These are phyloP conservation scores for Myotis yumanensis DNA, from an alignment of 2,113 vertebrate genomes.

Conservation along the genomic window DNA sequence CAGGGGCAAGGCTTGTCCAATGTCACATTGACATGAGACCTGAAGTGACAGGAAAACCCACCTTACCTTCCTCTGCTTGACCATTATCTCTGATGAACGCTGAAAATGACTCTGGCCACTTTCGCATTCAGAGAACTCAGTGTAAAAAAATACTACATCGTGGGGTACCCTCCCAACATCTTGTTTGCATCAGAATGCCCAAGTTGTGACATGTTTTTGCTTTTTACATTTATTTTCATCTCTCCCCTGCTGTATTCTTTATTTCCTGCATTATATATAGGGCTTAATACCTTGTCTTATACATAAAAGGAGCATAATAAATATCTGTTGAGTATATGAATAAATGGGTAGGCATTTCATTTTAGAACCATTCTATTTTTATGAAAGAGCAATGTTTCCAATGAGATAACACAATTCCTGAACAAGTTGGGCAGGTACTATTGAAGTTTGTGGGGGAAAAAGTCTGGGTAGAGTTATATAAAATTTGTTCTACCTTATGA, in stretches of 20 bases:
- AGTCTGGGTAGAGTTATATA: background rate
- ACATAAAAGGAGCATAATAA: background rate
- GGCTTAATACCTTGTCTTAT: background rate
- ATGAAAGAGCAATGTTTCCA: background rate
- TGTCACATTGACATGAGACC: background rate
- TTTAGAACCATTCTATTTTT: slow-evolving; percentile 20
- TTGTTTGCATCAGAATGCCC: background rate
- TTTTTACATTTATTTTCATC: background rate
- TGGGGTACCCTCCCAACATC: background rate
- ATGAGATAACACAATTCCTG: background rate
- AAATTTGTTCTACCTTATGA: background rate
- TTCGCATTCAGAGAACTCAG: background rate
- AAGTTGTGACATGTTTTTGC: background rate
- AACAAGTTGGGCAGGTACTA: background rate
- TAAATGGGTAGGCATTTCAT: background rate
- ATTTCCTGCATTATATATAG: background rate
- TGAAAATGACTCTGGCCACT: background rate
- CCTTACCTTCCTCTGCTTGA: background rate
- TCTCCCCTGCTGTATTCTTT: background rate
- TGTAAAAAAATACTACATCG: background rate
- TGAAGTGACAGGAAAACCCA: background rate
- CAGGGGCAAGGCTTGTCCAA: background rate
- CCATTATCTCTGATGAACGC: background rate
- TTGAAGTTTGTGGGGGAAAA: background rate
- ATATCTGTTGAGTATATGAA: background rate